Evolutionary conservation across 2,888 invertebrate genomes (phyloP), one percentile per base, ranked within the genome.

Genomic region (Xylocampa areola): DNA sequence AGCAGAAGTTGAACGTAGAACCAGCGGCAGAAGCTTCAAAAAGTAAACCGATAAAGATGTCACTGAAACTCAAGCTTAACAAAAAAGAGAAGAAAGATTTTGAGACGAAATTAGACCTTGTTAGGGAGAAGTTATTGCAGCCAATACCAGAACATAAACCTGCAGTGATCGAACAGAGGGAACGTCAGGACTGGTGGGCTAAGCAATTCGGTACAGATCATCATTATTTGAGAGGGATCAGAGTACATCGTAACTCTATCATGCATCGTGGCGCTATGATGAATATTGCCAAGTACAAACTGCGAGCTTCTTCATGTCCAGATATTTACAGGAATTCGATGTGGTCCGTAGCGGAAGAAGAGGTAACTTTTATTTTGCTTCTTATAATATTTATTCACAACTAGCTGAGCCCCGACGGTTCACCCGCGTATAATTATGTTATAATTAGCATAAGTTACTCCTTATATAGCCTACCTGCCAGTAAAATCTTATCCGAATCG

Each of bases 291-390:
- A 97, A 97, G 72, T 98, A 98, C 86, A 95, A 96, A 54, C 90
- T 98, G 51, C 94, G 97, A 45, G 98, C 98, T 1, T 97, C 97
- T n/a, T 98, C 98, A 37, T 98, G 98, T 84, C 98, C 98, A 0
- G 97, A 98, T 87, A 97, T 98, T 80, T 98, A 96, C 81, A 95
- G 96, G 68, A 97, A 97, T 84, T 97, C 97, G 3, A 97, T 97
- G 97, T 97, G 97, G 80, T 97, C 97, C 0, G 94, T 97, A 68
- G 96, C 96, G 54, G 96, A 88, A 60, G 96, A 96, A 76, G 95
- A 95, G 62, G 97, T 97, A 87, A n/a, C 92, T 85, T 89, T 79
- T 19, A 36, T 21, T 45, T 19, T 32, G 14, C 25, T 6, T 1
- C 19, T 25, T 13, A 11, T 11, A 1, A 11, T 11, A n/a, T n/a